Percentiles rank a stretch among this genome's conserved stretches.
phyloP scores from a whole-genome alignment of 2,113 vertebrate species.

The Microtus ochrogaster region DNA sequence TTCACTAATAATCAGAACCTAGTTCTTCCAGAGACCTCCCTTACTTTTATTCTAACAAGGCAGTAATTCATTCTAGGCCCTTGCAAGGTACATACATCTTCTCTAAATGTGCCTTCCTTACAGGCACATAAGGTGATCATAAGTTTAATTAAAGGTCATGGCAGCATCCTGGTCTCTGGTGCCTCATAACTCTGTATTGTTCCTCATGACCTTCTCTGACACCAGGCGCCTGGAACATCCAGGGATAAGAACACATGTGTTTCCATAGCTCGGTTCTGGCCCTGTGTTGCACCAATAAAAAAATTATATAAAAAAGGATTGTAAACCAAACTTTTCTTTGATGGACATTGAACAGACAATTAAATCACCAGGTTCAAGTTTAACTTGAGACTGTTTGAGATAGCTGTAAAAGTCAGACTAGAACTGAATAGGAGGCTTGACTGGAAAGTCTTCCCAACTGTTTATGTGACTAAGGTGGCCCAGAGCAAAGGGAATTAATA shows the following conservation, averaged over 20 bases:
- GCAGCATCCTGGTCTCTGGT: conserved; percentile 64
- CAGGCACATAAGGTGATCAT: conserved; percentile 62
- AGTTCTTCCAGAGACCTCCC: conserved; percentile 66
- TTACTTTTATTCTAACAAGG: conserved; percentile 80
- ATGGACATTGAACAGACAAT: background rate
- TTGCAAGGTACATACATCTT: conserved; percentile 72
- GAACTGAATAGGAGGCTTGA: background rate
- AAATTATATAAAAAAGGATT: background rate
- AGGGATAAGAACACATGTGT: background rate
- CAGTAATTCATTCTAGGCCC: conserved; percentile 73
- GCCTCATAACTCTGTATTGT: conserved; percentile 61
- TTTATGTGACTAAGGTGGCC: background rate
- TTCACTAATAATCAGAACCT: conserved; percentile 77
- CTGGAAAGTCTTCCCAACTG: background rate
- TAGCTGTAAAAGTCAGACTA: background rate
- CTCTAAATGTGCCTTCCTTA: conserved; percentile 72
- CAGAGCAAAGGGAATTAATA: background rate
- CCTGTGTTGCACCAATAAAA: background rate
- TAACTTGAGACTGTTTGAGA: background rate
- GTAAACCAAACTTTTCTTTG: background rate
- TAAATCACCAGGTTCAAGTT: background rate
- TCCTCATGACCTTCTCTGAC: conserved; percentile 46
- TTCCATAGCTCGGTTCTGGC: background rate
- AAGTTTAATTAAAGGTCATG: conserved; percentile 82
- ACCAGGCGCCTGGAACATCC: background rate